These are phyloP conservation scores for Drosophila mimetica DNA, from an alignment of 2,888 invertebrate species.

Conservation along the genomic window DNA sequence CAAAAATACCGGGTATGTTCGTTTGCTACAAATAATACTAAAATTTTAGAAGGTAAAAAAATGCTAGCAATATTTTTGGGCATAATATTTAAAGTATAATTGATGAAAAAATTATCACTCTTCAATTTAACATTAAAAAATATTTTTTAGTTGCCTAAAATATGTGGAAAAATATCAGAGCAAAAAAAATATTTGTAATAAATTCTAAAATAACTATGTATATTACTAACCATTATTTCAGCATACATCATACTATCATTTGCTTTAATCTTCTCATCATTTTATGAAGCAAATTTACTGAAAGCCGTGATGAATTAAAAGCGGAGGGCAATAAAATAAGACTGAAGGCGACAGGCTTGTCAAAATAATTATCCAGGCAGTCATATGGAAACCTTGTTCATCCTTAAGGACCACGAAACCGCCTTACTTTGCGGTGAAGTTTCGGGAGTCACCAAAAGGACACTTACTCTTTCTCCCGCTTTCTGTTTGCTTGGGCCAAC, in stretches of 20 bases:
- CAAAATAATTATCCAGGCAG: slow-evolving; percentile 24
- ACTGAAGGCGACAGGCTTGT: slow-evolving; percentile 17
- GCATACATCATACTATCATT: too few species aligned
- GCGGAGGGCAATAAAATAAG: slow-evolving; percentile 6
- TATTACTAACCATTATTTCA: too few species aligned
- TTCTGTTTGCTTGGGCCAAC: neutral
- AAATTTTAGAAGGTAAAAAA: too few species aligned
- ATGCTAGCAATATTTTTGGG: too few species aligned
- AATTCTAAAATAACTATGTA: too few species aligned
- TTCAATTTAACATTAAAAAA: too few species aligned
- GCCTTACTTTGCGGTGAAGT: neutral
- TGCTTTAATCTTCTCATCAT: neutral
- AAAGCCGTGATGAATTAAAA: slow-evolving; percentile 3
- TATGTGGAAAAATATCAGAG: too few species aligned
- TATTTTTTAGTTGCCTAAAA: too few species aligned
- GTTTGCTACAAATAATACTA: neutral
- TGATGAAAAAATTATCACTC: too few species aligned
- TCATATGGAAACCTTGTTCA: slow-evolving; percentile 15
- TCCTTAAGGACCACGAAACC: neutral
- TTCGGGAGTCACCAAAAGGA: neutral
- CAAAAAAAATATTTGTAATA: too few species aligned
- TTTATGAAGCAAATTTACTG: slow-evolving; percentile 7
- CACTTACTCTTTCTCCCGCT: neutral
- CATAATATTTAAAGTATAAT: too few species aligned
- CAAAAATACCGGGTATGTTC: neutral